Conservation (phyloP, 1,140 invertebrate genomes). For the Phymorhynchus buccinoides region DNA sequence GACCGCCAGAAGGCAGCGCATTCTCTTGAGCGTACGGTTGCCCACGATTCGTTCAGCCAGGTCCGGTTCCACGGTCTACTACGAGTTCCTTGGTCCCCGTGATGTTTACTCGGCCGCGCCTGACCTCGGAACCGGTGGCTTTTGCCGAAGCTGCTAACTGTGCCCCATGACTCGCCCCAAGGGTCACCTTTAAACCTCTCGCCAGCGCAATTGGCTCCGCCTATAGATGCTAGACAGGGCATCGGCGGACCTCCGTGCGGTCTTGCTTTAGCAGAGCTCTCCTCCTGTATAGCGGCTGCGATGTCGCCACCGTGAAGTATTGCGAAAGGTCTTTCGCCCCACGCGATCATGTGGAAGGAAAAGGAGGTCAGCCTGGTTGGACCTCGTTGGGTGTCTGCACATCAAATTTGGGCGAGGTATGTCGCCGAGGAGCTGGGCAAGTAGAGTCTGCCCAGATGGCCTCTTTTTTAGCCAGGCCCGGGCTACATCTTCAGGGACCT, state of each 20-base stretch:
- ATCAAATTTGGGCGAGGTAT: slow-evolving; percentile 39
- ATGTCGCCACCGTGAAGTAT: background rate
- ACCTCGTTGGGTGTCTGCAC: slow-evolving; percentile 38
- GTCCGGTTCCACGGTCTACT: slow-evolving; percentile 43
- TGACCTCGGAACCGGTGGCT: background rate
- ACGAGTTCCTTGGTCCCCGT: slow-evolving; percentile 44
- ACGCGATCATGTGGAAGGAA: slow-evolving; percentile 49
- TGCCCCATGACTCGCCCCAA: background rate
- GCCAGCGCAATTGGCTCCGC: background rate
- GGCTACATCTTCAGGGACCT: slow-evolving; percentile 28
- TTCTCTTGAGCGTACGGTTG: slow-evolving; percentile 49
- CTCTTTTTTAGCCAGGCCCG: slow-evolving; percentile 44
- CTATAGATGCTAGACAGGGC: slow-evolving; percentile 7
- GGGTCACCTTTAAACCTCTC: background rate
- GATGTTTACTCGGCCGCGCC: slow-evolving; percentile 17
- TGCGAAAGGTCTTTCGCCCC: background rate
- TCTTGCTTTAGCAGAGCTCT: background rate
- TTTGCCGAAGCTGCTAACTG: background rate
- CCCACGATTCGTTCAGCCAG: slow-evolving; percentile 45
- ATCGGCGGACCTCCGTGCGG: background rate
- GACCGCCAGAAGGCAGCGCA: slow-evolving; percentile 24
- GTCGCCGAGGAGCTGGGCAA: slow-evolving; percentile 39
- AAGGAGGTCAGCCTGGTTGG: slow-evolving; percentile 48
- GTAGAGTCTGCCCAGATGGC: slow-evolving; percentile 51
- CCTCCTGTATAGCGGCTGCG: background rate